Conservation (phyloP, 2,888 invertebrate species). For the Drosophila algonquin region DNA sequence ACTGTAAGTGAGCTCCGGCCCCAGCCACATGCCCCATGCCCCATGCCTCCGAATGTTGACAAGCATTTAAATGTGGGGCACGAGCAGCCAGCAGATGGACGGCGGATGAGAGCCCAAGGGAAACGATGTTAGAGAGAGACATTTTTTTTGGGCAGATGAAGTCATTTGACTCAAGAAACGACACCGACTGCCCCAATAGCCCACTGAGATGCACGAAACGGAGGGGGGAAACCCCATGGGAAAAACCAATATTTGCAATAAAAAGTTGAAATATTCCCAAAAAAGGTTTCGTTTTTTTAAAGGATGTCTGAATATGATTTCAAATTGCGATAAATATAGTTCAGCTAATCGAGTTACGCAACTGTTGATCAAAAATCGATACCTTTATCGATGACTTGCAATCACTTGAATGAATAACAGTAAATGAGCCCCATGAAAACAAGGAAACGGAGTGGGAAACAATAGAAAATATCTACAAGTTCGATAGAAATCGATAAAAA, state of each 20-base stretch:
- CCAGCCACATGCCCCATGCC: neutral
- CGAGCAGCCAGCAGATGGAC: constrained; percentile 18
- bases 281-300: neutral
- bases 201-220: neutral
- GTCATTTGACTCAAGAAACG: constrained; percentile 9
- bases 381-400: no score
- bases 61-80: constrained; percentile 65
- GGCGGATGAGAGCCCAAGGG: neutral
- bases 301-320: no score
- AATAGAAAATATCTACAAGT: no score
- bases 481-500: no score
- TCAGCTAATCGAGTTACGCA: no score
- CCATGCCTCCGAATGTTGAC: constrained; percentile 43
- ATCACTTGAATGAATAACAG: no score
- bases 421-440: no score
- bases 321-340: no score
- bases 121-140: neutral
- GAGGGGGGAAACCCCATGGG: neutral
- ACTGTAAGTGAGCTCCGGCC: constrained; percentile 59
- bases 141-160: neutral
- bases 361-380: no score
- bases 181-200: neutral
- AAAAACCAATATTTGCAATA: neutral
- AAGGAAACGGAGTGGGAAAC: no score
- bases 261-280: neutral